A percentile compares a stretch with the other conserved stretches of the same genome.
These are phyloP conservation scores for Actenoides hombroni DNA, from an alignment of 2,113 vertebrate genomes.

Conservation along the genomic window DNA sequence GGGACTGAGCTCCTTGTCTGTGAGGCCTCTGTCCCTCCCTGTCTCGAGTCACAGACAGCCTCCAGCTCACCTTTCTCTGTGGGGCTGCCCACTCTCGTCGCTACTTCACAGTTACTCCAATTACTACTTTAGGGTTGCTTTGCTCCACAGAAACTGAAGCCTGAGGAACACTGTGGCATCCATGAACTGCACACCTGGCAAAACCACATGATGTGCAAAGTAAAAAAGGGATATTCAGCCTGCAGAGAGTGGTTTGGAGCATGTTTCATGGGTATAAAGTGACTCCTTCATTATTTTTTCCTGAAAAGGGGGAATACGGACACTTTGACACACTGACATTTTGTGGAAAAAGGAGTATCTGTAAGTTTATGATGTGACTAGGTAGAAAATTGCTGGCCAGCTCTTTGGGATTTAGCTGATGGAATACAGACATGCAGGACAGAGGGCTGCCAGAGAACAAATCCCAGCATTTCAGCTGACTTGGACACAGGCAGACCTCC, in stretches of 20 bases:
- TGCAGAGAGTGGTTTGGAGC: background rate
- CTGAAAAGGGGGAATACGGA: background rate
- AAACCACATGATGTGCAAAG: background rate
- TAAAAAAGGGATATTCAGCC: background rate
- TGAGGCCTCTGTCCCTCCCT: background rate
- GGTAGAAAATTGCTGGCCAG: background rate
- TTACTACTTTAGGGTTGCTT: background rate
- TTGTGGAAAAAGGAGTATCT: background rate
- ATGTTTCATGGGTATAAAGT: background rate
- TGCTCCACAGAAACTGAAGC: background rate
- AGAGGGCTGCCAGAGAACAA: background rate
- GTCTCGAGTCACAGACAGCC: background rate
- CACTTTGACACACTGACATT: background rate
- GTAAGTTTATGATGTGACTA: background rate
- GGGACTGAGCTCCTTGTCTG: background rate
- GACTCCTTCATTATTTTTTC: background rate
- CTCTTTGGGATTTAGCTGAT: background rate
- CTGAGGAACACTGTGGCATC: background rate
- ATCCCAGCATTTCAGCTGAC: background rate
- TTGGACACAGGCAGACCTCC: background rate
- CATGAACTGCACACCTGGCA: background rate
- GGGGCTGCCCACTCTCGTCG: background rate
- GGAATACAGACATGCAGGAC: background rate
- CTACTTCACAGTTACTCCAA: background rate
- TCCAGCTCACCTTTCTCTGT: background rate